Evolutionary conservation across 2,888 invertebrate species (phyloP), one percentile per base, ranked within the genome.

Genomic region (Hypena proboscidalis): DNA sequence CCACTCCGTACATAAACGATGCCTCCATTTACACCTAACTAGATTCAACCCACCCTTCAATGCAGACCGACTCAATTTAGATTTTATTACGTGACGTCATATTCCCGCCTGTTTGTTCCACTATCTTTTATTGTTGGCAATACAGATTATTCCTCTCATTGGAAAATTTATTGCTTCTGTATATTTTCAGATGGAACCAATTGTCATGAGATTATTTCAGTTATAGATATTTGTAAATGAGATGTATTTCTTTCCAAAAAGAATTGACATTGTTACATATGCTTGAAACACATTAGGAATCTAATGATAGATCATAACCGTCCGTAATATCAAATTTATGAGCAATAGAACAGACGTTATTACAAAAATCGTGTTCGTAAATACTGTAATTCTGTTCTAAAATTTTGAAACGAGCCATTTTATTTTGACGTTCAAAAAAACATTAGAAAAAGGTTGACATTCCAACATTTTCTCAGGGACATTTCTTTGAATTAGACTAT

Each of bases 401-500:
- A 70, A 74, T 73, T 71, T 71, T 67, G 56, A 78, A 80, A 82
- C 71, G 64, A 76, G 55, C 75, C 80, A 80, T 81, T 86, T 85
- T 73, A 81, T 82, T 77, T 74, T 62, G 60, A 63, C 50, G 51
- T 53, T 76, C 74, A 78, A 83, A 83, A 82, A 79, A 62, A 63
- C 65, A 50, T 58, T 67, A 70, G 68, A 69, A 82, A 78, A 77
- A 83, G 79, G 85, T 85, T 87, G 90, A 89, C 90, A 90, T 85
- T 84, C 87, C 83, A 75, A 74, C 83, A 85, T 86, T 80, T 90
- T 90, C 90, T 90, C 90, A 90, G 90, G 80, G 90, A 90, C 90
- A 90, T 90, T 88, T 90, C 82, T 83, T 67, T 74, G 83, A 88
- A 90, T 90, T 86, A 87, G 83, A 77, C 85, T 89, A 87, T 90